These are phyloP conservation scores for Lochmaea crataegi DNA, from an alignment of 2,888 invertebrate species.

Conservation along the genomic window DNA sequence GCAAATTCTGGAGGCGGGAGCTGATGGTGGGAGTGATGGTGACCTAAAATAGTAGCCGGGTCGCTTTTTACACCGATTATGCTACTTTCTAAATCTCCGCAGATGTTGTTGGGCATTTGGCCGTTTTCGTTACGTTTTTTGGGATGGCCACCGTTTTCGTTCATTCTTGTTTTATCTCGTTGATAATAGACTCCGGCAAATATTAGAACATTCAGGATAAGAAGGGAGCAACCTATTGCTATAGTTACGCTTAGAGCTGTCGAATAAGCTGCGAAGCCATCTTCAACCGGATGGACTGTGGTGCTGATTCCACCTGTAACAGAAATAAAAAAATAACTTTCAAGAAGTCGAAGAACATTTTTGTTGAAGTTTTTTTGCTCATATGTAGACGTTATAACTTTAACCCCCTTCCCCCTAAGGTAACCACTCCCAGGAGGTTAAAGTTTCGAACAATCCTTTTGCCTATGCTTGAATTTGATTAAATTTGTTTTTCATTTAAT, in stretches of 20 bases:
- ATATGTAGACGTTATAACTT: no score
- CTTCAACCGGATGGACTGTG: conserved; percentile 75
- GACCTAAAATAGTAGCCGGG: conserved; percentile 78
- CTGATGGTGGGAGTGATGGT: conserved; percentile 83
- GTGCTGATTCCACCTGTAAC: conserved; percentile 61
- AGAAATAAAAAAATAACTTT: neutral
- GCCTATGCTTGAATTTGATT: neutral
- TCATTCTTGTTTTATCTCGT: conserved; percentile 83
- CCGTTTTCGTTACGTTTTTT: conserved; percentile 86
- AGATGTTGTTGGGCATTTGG: conserved; percentile 89
- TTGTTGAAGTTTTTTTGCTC: no score
- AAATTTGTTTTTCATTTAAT: conserved; percentile 7
- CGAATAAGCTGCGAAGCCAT: conserved; percentile 90
- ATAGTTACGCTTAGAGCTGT: conserved; percentile 93
- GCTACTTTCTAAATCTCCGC: conserved; percentile 81
- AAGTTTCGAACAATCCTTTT: neutral
- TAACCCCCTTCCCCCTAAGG: no score
- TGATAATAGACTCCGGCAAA: conserved; percentile 97
- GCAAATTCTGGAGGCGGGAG: conserved; percentile 87
- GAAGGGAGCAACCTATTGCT: conserved; percentile 91
- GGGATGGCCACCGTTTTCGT: conserved; percentile 68
- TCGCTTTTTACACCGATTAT: conserved; percentile 68
- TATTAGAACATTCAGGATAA: conserved; percentile 92
- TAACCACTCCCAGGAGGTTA: no score
- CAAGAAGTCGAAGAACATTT: no score